These are phyloP conservation scores for Tetragnatha montana DNA, from an alignment of 2,888 invertebrate species.

Conservation along the genomic window DNA sequence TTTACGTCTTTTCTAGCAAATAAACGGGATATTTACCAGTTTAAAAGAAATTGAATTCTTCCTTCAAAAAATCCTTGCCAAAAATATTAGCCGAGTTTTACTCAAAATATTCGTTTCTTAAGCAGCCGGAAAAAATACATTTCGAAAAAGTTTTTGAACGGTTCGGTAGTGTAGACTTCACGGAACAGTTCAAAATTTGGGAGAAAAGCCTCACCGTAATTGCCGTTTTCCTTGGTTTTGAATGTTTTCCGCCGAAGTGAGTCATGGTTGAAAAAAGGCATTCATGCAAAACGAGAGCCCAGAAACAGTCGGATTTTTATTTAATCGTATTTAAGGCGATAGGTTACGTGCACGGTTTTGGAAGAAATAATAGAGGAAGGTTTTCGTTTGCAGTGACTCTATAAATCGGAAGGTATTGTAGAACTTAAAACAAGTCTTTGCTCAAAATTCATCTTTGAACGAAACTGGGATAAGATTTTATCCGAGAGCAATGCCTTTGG, in stretches of 20 bases:
- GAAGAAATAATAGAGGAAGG: too few species aligned
- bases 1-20: too few species aligned
- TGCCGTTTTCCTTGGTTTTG: constrained; percentile 29
- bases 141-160: constrained; percentile 11
- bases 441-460: too few species aligned
- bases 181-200: constrained; percentile 21
- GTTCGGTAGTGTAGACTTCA: not conserved
- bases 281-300: not conserved
- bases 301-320: not conserved
- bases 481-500: too few species aligned
- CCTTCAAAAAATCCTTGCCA: not conserved
- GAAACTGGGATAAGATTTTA: too few species aligned
- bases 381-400: too few species aligned
- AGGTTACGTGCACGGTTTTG: not conserved
- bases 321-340: constrained; percentile 34
- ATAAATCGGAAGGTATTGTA: too few species aligned
- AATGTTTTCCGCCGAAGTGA: constrained; percentile 6
- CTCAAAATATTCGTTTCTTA: not conserved
- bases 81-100: not conserved
- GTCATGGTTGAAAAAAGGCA: constrained; percentile 25
- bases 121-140: constrained; percentile 4
- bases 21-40: not conserved
- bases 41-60: not conserved
- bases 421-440: too few species aligned
- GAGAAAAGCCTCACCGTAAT: constrained; percentile 32